Evolutionary conservation across 2,888 invertebrate genomes (phyloP), one percentile per base, ranked within the genome.

Genomic region (Epirrhoe tristata): DNA sequence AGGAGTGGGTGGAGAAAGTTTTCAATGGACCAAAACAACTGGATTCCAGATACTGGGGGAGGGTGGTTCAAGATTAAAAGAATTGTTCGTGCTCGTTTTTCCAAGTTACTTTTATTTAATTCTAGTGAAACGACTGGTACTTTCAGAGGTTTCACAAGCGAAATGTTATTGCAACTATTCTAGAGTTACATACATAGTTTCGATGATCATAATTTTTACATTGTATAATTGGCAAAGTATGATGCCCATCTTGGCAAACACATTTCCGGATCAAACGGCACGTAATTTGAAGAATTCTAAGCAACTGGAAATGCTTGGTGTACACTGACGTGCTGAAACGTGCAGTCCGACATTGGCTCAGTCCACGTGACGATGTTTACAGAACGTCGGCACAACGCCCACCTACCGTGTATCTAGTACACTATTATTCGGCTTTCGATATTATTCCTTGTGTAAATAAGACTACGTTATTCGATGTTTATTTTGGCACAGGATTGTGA

Each of bases 301-400:
- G 14, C 48, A 50, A 59, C 59, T 50, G 50, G 48, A 63, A 12
- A 31, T 50, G 4, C 32, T 52, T 31, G 10, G 58, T 58, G n/a
- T 14, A 16, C 31, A 12, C 6, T 48, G 39, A 17, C 39, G 55
- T 55, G n/a, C 39, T 43, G 10, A 48, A 34, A 39, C 46, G 52
- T 31, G 31, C 43, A 6, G 39, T 31, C 31, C 60, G 54, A 54
- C 60, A 53, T 43, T 10, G 52, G 31, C 34, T 24, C 31, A 48
- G 46, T 24, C 16, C 43, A 60, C 63, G 63, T 67, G 60, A 63
- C 55, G 46, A 36, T 63, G 56, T 67, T 63, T 63, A 60, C 48
- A 16, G 39, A 14, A 54, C 50, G 57, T 54, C 61, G 8, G 39
- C 48, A 32, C 58, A 34, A 63, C 63, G 48, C 59, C 66, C 57